Base-by-base conservation (phyloP, 1,140 invertebrate species). In the Papilio polyxenes region DNA sequence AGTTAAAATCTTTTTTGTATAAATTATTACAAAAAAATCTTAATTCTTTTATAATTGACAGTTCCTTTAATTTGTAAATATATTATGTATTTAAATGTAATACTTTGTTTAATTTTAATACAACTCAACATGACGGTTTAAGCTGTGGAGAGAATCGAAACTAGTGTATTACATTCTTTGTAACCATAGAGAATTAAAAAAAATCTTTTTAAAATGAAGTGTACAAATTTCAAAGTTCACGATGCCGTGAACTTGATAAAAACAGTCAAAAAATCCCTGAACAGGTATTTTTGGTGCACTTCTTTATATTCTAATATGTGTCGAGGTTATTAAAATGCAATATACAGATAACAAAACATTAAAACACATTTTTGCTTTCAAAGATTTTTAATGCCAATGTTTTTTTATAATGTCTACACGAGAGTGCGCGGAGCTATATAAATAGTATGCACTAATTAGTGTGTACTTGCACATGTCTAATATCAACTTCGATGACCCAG, bases 1-100 rank as follows among this genome's bases (percentile, higher is more conserved):
- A 77, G 75, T 77, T 51, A 31, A 77, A 77, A 77, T 76, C 56
- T 6, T 23, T 51, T 37, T 51, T 77, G 75, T 77, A 77, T 23
- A 77, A 56, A 77, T 5, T 77, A 53, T 23, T 77, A 53, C 44
- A 48, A 40, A 5, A 5, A 75, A 75, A 59, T 59, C 56, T 59
- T 75, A 17, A 40, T 75, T 77, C 44, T 77, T 77, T 77, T 77
- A 77, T 51, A 77, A 77, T 77, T 17, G 48, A 77, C 75, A 77
- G 75, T 77, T 77, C 75, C 75, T 77, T 53, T n/a, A 75, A 75
- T 75, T 40, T 77, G 17, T 77, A 53, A 77, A 77, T 77, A 77
- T 56, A 31, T 31, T 31, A 77, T 11, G 17, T 53, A 23, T 53
- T 49, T 20, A 15, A 11, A 51, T 77, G 23, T 23, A 20, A 77